Evolutionary conservation across 2,888 invertebrate genomes (phyloP), one percentile per base, ranked within the genome.

Genomic region (Chromoteleia sp.): DNA sequence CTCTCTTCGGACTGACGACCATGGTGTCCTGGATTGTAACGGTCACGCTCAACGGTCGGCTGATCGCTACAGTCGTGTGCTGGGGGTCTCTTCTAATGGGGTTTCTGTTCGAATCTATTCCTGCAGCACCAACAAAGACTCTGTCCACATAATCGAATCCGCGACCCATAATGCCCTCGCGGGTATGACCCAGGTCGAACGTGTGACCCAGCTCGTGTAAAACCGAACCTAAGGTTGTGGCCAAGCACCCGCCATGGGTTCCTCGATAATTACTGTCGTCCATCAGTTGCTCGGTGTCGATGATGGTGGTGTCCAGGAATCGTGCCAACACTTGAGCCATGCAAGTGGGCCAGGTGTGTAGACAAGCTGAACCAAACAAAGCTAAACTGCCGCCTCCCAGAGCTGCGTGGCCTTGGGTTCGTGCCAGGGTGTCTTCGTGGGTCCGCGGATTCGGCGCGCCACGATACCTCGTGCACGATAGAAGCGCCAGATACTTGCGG

Each of bases 171-270:
- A 99, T 96, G 14, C 98, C 98, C 85, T 96, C 94, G 85, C 95
- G 94, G 0, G 97, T 96, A 90, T 99, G 98, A 0, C 98, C 98
- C 73, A 99, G 93, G 92, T 98, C 98, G 91, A 99, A 98, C 0
- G 97, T 97, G 90, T 99, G 99, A 12, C 97, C 97, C 52, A 99
- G 93, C 93, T 99, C 99, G 91, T 99, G 99, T 41, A 98, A 95
- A 6, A 97, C 96, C 12, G 98, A 96, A 12, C 98, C 98, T 41
- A 99, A 92, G 14, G 97, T 97, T 4, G 98, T 97, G 12, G 98
- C 96, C 92, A 96, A 97, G 90, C 98, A 97, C 30, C 96, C 97
- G 78, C 97, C 97, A 86, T 95, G 94, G 0, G 97, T 97, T 36
- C 97, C 95, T 79, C 98, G 94, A 91, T 97, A 97, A 86, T 97